Conservation (phyloP, 2,888 invertebrate species). For the Andrena bucephala region DNA sequence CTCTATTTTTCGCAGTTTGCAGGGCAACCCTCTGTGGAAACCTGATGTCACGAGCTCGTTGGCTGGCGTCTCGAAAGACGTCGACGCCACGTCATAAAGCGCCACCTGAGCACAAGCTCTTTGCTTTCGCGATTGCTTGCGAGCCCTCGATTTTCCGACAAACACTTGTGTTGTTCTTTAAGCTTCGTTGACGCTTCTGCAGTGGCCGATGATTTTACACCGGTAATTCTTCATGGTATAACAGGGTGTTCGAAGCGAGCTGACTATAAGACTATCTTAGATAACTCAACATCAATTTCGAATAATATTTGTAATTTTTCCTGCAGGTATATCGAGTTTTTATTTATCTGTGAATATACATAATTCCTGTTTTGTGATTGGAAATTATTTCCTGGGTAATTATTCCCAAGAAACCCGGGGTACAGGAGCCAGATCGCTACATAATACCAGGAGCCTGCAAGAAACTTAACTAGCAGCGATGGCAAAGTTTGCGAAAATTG, state of each 20-base stretch:
- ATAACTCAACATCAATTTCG: too few relatives aligned
- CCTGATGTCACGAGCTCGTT: conserved; percentile 19
- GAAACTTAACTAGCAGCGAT: too few relatives aligned
- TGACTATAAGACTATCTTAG: too few relatives aligned
- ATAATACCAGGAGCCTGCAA: too few relatives aligned
- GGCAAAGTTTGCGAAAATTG: too few relatives aligned
- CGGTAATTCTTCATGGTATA: background rate
- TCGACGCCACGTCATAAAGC: conserved; percentile 36
- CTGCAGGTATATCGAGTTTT: background rate
- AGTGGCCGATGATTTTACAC: background rate
- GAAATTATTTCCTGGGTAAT: too few relatives aligned
- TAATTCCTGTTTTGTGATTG: too few relatives aligned
- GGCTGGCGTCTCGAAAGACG: conserved; percentile 6
- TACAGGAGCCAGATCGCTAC: too few relatives aligned
- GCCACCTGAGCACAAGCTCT: conserved; percentile 25
- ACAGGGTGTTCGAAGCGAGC: too few relatives aligned
- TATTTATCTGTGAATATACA: too few relatives aligned
- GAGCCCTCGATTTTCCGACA: conserved; percentile 18
- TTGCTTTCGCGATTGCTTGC: conserved; percentile 6
- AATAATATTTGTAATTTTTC: too few relatives aligned
- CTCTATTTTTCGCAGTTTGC: conserved; percentile 21
- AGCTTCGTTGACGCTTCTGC: background rate
- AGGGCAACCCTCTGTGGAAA: background rate
- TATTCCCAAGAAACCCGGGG: too few relatives aligned
- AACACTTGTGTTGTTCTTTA: conserved; percentile 14